Evolutionary conservation across 2,888 invertebrate genomes (phyloP).

Genomic region (Pteria penguin): DNA sequence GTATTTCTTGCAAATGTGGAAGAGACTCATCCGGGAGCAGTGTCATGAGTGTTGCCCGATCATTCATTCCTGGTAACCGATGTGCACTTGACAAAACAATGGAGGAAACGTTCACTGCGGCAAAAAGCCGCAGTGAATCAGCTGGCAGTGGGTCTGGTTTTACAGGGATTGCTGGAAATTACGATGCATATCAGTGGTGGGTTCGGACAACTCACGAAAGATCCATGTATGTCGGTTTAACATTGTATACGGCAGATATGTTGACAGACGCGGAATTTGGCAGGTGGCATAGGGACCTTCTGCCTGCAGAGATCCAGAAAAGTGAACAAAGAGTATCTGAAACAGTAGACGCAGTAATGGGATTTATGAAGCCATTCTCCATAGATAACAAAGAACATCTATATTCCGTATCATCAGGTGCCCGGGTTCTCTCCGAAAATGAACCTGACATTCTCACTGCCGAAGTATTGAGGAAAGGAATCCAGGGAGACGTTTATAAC

Average conservation of each 20-base stretch:
- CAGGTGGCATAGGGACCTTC: slow-evolving; percentile 39
- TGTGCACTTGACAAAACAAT: slow-evolving; percentile 54
- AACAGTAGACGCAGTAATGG: slow-evolving; percentile 37
- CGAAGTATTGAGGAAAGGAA: slow-evolving; percentile 4
- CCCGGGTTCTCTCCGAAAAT: slow-evolving; percentile 9
- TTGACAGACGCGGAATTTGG: slow-evolving; percentile 9
- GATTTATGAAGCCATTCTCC: slow-evolving; percentile 49
- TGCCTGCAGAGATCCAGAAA: slow-evolving; percentile 44
- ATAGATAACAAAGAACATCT: slow-evolving; percentile 36
- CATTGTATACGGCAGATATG: slow-evolving; percentile 47
- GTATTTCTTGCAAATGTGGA: slow-evolving; percentile 51
- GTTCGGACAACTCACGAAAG: slow-evolving; percentile 35
- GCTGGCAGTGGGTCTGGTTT: slow-evolving; percentile 42
- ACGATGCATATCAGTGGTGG: slow-evolving; percentile 50
- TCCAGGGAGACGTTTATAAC: slow-evolving; percentile 32
- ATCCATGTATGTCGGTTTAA: slow-evolving; percentile 30
- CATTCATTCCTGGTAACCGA: slow-evolving; percentile 51
- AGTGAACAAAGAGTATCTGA: slow-evolving; percentile 32
- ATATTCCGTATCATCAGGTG: slow-evolving; percentile 41
- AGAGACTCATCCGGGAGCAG: slow-evolving; percentile 47
- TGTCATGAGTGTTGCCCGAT: slow-evolving; percentile 54
- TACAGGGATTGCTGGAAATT: slow-evolving; percentile 41
- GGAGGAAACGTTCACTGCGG: slow-evolving; percentile 42
- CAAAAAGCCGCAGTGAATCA: slow-evolving; percentile 40
- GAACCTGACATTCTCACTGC: slow-evolving; percentile 22